These are phyloP conservation scores for Chorisops tibialis DNA, from an alignment of 2,888 invertebrate genomes.

Conservation along the genomic window DNA sequence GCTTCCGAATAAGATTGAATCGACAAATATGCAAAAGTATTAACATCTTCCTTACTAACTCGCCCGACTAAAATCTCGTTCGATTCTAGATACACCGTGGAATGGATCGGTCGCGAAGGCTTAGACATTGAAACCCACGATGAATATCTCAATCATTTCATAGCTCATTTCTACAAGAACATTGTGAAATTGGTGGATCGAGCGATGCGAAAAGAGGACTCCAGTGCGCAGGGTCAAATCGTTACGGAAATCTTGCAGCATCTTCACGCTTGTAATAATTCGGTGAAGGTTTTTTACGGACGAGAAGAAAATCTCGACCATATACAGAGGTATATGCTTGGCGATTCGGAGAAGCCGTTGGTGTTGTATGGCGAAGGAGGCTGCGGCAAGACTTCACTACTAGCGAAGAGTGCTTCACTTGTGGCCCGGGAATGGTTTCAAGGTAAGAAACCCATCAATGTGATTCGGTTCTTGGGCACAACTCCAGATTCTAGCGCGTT, in stretches of 20 bases:
- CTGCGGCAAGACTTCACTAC: conserved; percentile 94
- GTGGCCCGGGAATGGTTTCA: conserved; percentile 71
- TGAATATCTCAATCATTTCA: conserved; percentile 91
- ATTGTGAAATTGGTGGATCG: conserved; percentile 87
- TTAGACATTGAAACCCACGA: conserved; percentile 88
- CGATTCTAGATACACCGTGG: conserved; percentile 76
- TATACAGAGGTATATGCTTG: conserved; percentile 79
- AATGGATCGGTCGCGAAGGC: conserved; percentile 96
- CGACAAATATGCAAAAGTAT: conserved; percentile 83
- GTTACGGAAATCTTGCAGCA: conserved; percentile 93
- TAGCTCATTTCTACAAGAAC: conserved; percentile 89
- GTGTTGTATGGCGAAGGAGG: conserved; percentile 93
- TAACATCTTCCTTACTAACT: neutral
- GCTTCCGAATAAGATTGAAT: conserved; percentile 83
- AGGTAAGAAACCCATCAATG: conserved; percentile 75
- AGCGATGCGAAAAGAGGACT: conserved; percentile 94
- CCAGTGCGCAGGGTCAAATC: conserved; percentile 88
- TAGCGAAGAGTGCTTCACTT: conserved; percentile 87
- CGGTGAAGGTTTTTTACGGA: conserved; percentile 90
- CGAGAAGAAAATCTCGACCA: conserved; percentile 79
- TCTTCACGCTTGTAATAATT: conserved; percentile 91
- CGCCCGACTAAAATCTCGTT: conserved; percentile 7
- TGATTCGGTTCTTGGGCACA: conserved; percentile 91
- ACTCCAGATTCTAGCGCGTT: conserved; percentile 95
- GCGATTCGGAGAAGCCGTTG: conserved; percentile 80